These are phyloP conservation scores for Phylloscopus trochilus DNA, from an alignment of 2,113 vertebrate species.

Conservation along the genomic window DNA sequence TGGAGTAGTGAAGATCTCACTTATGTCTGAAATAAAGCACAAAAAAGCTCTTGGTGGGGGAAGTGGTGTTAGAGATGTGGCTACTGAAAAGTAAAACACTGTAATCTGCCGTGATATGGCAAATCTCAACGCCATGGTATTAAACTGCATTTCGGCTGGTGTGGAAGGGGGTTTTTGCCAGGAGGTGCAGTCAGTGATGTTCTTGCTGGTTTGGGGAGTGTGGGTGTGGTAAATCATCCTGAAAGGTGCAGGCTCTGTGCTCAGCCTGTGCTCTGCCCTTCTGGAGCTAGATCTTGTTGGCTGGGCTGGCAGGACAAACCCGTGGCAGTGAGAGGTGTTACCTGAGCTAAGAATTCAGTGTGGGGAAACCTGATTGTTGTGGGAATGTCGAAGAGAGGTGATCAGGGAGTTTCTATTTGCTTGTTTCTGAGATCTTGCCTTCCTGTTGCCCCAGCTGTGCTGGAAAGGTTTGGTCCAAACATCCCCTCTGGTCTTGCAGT, in stretches of 20 bases:
- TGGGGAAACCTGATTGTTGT: background rate
- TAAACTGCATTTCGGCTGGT: background rate
- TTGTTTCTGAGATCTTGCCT: background rate
- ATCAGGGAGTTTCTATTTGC: background rate
- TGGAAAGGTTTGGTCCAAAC: background rate
- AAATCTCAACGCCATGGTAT: background rate
- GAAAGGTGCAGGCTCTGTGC: background rate
- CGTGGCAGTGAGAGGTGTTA: background rate
- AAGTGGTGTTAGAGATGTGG: background rate
- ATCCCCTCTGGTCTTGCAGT: background rate
- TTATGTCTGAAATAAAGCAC: background rate
- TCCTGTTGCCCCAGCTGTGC: background rate
- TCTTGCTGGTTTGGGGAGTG: background rate
- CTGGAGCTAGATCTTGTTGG: background rate
- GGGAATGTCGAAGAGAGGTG: background rate
- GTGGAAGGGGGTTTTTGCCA: background rate
- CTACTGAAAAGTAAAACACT: background rate
- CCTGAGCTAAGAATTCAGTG: background rate
- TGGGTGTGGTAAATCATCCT: background rate
- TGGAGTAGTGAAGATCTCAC: background rate
- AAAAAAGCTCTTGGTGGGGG: background rate
- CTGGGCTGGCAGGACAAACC: background rate
- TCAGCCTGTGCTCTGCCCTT: background rate
- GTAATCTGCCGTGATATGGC: background rate
- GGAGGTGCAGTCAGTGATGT: background rate